Percentiles rank a stretch among this genome's conserved stretches.
Evolutionary conservation across 2,797 vertebrate species (phyloP).

Genomic region (Anableps anableps): DNA sequence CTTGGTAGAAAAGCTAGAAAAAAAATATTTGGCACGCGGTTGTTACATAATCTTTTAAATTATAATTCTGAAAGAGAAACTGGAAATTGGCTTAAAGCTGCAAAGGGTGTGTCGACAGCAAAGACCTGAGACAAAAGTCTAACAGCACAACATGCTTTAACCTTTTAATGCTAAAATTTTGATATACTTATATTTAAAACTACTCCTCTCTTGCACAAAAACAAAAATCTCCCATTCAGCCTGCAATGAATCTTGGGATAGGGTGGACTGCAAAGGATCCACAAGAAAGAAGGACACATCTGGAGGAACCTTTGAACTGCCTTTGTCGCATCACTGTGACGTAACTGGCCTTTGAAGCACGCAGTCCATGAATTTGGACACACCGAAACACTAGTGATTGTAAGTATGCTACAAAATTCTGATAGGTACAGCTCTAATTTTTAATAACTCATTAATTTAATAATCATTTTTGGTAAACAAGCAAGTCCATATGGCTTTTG

Average conservation of each 20-base stretch:
- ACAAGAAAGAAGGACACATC: neutral
- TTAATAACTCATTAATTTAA: neutral
- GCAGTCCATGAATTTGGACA: neutral
- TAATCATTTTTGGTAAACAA: neutral
- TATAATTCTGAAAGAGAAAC: too few relatives aligned
- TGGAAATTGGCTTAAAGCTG: too few relatives aligned
- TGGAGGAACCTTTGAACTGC: too few relatives aligned
- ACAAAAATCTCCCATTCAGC: neutral
- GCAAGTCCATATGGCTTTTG: neutral
- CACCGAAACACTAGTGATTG: neutral
- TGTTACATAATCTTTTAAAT: too few relatives aligned
- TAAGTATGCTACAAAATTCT: neutral
- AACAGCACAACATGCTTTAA: neutral
- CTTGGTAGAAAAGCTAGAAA: too few relatives aligned
- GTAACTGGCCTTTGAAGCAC: neutral
- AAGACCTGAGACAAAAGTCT: too few relatives aligned
- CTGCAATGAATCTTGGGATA: neutral
- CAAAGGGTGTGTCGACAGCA: too few relatives aligned
- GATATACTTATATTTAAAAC: neutral
- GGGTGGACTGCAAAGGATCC: too few relatives aligned
- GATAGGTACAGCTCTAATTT: neutral
- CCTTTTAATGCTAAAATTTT: neutral
- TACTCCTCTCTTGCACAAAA: neutral
- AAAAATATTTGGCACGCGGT: too few relatives aligned
- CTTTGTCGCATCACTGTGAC: neutral